Evolutionary conservation across 2,113 vertebrate genomes (phyloP).

Genomic region (Tetrao urogallus): DNA sequence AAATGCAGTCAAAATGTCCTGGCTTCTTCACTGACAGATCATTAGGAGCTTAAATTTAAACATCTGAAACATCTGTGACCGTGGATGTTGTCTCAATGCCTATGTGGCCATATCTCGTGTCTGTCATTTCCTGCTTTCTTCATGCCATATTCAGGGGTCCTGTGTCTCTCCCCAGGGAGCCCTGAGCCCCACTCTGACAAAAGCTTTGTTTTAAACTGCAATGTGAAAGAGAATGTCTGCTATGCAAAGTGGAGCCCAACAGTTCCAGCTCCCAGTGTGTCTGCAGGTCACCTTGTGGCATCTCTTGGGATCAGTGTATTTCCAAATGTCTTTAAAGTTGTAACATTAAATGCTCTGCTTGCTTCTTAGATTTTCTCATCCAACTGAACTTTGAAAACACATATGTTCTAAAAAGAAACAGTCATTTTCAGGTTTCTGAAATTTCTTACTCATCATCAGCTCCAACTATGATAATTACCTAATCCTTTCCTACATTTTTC

Average conservation of each 20-base stretch:
- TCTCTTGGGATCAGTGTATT: background rate
- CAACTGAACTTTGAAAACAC: background rate
- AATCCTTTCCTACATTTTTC: background rate
- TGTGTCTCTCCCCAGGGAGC: background rate
- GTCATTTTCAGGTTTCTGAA: background rate
- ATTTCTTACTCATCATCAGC: background rate
- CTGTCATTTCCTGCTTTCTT: background rate
- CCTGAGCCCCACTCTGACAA: accelerated
- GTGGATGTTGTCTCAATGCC: background rate
- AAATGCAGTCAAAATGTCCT: background rate
- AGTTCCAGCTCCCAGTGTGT: accelerated
- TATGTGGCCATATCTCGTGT: accelerated
- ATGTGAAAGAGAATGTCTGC: background rate
- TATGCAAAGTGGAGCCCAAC: background rate
- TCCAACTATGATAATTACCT: background rate
- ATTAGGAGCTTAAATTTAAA: background rate
- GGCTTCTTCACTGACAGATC: background rate
- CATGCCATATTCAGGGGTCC: background rate
- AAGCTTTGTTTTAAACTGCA: background rate
- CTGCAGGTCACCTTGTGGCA: background rate
- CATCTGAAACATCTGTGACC: background rate
- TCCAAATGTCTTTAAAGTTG: background rate
- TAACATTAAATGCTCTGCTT: background rate
- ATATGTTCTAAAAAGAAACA: background rate
- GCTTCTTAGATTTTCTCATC: background rate